Conservation (phyloP, 2,113 vertebrate species). For the Gnathonemus longibarbis region DNA sequence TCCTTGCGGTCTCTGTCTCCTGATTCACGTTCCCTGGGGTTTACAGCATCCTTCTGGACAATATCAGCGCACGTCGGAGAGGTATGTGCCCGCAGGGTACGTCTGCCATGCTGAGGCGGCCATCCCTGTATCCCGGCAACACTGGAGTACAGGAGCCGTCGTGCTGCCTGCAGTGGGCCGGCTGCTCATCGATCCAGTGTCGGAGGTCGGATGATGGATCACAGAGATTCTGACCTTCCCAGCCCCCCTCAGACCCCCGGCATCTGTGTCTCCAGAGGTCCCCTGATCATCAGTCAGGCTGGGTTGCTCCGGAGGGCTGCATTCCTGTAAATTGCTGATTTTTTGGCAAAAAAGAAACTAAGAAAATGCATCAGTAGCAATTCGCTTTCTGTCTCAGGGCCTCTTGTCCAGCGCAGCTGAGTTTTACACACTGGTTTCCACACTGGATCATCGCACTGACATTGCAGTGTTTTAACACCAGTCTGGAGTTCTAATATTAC, state of each 20-base stretch:
- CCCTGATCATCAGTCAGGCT: not conserved
- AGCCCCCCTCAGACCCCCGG: not conserved
- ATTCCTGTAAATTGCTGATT: not conserved
- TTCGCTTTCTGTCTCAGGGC: not conserved
- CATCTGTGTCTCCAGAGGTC: not conserved
- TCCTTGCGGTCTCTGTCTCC: not conserved
- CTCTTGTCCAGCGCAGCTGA: not conserved
- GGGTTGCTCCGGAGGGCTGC: not conserved
- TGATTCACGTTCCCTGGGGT: not conserved
- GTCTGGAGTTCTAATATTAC: not conserved
- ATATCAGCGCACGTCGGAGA: not conserved
- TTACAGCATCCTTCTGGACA: not conserved
- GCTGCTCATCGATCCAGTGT: conserved; percentile 10
- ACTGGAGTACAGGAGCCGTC: not conserved
- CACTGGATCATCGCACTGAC: not conserved
- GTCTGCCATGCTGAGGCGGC: not conserved
- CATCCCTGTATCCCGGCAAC: not conserved
- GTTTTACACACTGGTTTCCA: not conserved
- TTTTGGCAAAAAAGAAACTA: not conserved
- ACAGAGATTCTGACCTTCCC: not conserved
- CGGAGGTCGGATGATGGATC: conserved; percentile 11
- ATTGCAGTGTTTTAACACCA: not conserved
- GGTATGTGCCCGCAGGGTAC: not conserved
- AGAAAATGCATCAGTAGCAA: not conserved
- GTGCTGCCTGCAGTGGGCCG: not conserved